Evolutionary conservation across 2,113 vertebrate species (phyloP), one percentile per base, ranked within the genome.

Genomic region (Climacteris rufus): DNA sequence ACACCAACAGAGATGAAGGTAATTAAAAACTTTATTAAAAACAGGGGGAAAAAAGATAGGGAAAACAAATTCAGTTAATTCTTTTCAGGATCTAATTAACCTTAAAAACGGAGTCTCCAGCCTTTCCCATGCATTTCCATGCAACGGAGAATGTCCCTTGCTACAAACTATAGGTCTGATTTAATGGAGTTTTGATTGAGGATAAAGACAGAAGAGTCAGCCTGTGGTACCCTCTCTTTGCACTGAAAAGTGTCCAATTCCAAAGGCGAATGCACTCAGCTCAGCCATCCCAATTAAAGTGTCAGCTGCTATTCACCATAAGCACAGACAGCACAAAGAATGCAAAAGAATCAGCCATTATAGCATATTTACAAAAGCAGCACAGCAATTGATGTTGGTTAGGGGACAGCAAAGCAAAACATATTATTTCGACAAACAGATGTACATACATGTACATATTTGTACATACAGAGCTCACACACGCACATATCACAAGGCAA

Each of bases 101-200:
- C 90, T 89, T 76, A 68, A 92, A 94, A 97, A 53, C 9, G 3
- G 49, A 92, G 72, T 44, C 49, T 71, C 28, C 45, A 75, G 86
- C n/a, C 45, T 87, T 95, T 94, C 85, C 77, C 87, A 93, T 86
- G 93, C 63, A 87, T 89, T 94, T 88, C 78, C 85, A 69, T 89
- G 47, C 70, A 83, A 68, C 11, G 13, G 63, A 71, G 44, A 91
- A 75, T 50, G 44, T 78, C 25, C 47, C 61, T 93, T 24, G 19
- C 75, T 77, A 23, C 47, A 90, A 90, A 94, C 65, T 39, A 31
- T 39, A 90, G 68, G 70, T 84, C 68, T 93, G 63, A 93, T 90
- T 96, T 93, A 94, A 94, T 72, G 71, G 72, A 74, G 84, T 91
- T 97, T 96, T 90, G 87, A 97, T 49, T 72, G 79, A 94, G 65